Evolutionary conservation across 2,888 invertebrate species (phyloP).

Genomic region (Drosophila algonquin): DNA sequence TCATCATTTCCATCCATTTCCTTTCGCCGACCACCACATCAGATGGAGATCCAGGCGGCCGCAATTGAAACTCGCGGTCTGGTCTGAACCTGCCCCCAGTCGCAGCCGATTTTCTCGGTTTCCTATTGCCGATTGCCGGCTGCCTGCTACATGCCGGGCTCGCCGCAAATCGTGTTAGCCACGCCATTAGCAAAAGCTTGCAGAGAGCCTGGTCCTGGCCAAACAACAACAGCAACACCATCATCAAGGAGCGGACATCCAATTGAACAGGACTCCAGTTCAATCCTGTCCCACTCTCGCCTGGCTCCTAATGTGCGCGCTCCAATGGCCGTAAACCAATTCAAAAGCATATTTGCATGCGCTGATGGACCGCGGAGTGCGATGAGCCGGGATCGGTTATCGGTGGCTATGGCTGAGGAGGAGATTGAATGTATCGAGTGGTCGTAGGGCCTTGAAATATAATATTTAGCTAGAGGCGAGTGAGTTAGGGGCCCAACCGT

Average conservation of each 20-base stretch:
- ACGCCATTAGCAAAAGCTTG: conserved; percentile 77
- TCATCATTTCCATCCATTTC: conserved; percentile 46
- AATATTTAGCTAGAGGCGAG: conserved; percentile 61
- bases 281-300: neutral
- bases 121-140: neutral
- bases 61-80: conserved; percentile 53
- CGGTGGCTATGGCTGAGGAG: neutral
- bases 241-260: conserved; percentile 26
- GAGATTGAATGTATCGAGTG: conserved; percentile 26
- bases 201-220: conserved; percentile 35
- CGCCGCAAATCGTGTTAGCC: conserved; percentile 75
- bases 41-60: conserved; percentile 11
- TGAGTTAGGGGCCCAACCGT: conserved; percentile 46
- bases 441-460: conserved; percentile 61
- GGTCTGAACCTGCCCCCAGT: neutral
- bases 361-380: conserved; percentile 65
- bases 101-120: no score
- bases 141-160: neutral
- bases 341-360: conserved; percentile 78
- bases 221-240: conserved; percentile 44
- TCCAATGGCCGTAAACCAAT: conserved; percentile 75
- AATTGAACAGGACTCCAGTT: conserved; percentile 18
- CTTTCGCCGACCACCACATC: conserved; percentile 8
- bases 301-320: conserved; percentile 57
- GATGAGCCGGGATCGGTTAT: neutral